Conservation (phyloP, 2,797 vertebrate species). For the Leptodactylus fallax region DNA sequence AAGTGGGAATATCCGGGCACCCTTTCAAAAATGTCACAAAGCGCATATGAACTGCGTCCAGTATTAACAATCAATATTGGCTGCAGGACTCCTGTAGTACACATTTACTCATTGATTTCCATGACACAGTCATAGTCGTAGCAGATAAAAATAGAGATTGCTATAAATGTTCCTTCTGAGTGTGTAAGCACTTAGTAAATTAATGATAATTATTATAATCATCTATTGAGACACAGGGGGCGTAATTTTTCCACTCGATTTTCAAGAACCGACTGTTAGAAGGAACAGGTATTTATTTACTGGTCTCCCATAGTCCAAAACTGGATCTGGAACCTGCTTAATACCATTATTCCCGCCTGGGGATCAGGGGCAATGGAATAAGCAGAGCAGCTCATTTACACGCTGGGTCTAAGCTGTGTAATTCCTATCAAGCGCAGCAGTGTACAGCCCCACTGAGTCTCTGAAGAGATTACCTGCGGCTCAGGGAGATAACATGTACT, state of each 20-base stretch:
- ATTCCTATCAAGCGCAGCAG: constrained; percentile 35
- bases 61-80: neutral
- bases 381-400: constrained; percentile 43
- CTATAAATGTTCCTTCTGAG: constrained; percentile 18
- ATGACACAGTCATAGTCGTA: neutral
- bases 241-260: neutral
- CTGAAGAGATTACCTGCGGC: constrained; percentile 51
- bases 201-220: constrained; percentile 41
- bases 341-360: neutral
- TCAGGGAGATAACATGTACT: constrained; percentile 33
- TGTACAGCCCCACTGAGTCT: constrained; percentile 9
- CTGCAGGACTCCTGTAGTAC: neutral
- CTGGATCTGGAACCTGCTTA: neutral
- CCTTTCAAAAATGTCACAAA: neutral
- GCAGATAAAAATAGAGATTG: constrained; percentile 14
- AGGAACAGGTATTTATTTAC: neutral
- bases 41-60: neutral
- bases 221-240: neutral
- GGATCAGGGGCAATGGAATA: constrained; percentile 31
- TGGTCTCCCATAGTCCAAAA: neutral
- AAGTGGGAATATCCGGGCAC: neutral
- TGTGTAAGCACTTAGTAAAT: constrained; percentile 24
- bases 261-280: neutral
- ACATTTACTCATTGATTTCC: constrained; percentile 26
- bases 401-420: constrained; percentile 31